Conservation (phyloP, 1,140 invertebrate species). For the Apocrypta bakeri region DNA sequence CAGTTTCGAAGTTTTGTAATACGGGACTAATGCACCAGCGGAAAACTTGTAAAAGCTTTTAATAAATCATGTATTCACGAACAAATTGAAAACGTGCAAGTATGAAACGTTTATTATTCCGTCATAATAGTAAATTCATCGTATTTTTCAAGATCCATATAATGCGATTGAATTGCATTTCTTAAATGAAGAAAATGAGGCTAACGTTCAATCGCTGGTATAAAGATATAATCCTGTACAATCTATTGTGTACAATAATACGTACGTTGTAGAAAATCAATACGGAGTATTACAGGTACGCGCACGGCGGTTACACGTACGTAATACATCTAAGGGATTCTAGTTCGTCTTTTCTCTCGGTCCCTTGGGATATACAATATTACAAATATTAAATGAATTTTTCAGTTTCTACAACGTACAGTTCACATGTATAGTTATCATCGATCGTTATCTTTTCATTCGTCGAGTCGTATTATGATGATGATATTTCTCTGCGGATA, state of each 20-base stretch:
- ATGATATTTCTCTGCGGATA: neutral
- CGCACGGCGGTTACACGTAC: neutral
- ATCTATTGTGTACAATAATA: neutral
- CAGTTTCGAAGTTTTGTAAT: neutral
- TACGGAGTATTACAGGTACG: constrained; percentile 7
- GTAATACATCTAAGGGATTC: neutral
- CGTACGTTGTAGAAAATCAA: constrained; percentile 3
- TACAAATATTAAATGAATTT: too few relatives aligned
- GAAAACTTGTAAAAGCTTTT: neutral
- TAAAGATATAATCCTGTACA: neutral
- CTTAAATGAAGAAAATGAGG: constrained; percentile 2
- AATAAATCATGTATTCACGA: constrained; percentile 15
- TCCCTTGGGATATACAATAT: neutral
- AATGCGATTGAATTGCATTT: neutral
- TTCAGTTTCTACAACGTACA: neutral
- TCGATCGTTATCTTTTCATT: neutral
- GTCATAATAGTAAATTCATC: neutral
- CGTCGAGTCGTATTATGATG: neutral
- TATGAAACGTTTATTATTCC: neutral
- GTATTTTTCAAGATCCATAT: neutral
- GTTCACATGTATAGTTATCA: neutral
- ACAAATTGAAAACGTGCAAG: neutral
- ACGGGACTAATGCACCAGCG: neutral
- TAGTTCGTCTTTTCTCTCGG: neutral
- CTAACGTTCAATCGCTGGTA: neutral